Evolutionary conservation across 53 echinoderm and acorn worm genomes (phyloP).

Genomic region (Glandiceps talaboti): DNA sequence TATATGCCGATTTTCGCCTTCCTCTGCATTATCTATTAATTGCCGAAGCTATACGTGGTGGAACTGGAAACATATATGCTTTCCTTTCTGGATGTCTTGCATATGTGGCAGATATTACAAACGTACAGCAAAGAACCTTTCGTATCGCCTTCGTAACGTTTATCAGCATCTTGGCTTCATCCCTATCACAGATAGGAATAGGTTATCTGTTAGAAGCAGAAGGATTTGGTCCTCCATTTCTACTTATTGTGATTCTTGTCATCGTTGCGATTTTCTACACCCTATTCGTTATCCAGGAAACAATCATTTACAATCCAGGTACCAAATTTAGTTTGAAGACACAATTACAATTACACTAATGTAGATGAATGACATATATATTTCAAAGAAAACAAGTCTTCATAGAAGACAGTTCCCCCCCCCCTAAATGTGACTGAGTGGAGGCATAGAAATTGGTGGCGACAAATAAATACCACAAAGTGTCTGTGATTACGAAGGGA

Average conservation of each 20-base stretch:
- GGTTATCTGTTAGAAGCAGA: conserved; percentile 24
- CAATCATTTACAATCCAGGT: not conserved
- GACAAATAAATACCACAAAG: too few relatives aligned
- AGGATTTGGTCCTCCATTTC: conserved; percentile 30
- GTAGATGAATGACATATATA: too few relatives aligned
- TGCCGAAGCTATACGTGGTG: conserved; percentile 22
- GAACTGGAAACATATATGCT: conserved; percentile 23
- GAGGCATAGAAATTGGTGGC: too few relatives aligned
- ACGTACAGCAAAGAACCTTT: conserved; percentile 26
- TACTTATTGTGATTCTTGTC: not conserved
- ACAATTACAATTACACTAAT: too few relatives aligned
- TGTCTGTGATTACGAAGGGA: too few relatives aligned
- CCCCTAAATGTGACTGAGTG: too few relatives aligned
- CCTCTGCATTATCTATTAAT: conserved; percentile 27
- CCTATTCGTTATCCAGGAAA: not conserved
- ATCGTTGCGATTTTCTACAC: conserved; percentile 12
- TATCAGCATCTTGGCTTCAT: conserved; percentile 18
- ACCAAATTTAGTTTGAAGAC: not conserved
- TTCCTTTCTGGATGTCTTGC: conserved; percentile 31
- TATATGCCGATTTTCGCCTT: conserved; percentile 15
- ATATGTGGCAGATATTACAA: conserved; percentile 51
- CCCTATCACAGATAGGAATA: conserved; percentile 31
- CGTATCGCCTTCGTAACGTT: conserved; percentile 41
- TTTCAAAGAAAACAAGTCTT: conserved; percentile 20
- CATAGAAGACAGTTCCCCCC: too few relatives aligned